Evolutionary conservation across 2,113 vertebrate species (phyloP).

Genomic region (Ictalurus punctatus): DNA sequence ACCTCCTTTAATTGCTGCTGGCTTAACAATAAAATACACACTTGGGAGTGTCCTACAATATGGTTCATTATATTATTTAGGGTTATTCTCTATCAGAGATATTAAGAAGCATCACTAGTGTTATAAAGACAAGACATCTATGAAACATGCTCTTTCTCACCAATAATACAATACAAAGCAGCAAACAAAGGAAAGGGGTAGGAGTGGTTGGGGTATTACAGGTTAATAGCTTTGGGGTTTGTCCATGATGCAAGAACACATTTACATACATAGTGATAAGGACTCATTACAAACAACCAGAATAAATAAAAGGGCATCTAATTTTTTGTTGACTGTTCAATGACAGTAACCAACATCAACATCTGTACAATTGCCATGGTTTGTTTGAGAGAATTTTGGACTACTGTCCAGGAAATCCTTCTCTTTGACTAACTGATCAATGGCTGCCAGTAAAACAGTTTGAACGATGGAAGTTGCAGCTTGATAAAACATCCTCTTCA

Average conservation of each 20-base stretch:
- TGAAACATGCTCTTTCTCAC: not conserved
- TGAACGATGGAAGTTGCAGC: conserved; percentile 73
- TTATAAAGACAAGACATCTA: conserved; percentile 19
- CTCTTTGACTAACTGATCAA: conserved; percentile 72
- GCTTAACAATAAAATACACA: not conserved
- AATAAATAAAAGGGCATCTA: conserved; percentile 19
- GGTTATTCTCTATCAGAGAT: conserved; percentile 4
- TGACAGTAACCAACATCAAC: conserved; percentile 47
- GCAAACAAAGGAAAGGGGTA: not conserved
- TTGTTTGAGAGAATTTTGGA: conserved; percentile 53
- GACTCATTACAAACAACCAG: not conserved
- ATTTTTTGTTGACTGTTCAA: conserved; percentile 40
- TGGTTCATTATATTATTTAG: not conserved
- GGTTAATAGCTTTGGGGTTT: conserved; percentile 15
- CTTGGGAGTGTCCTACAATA: not conserved
- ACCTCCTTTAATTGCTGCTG: conserved; percentile 16
- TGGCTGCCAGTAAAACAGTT: conserved; percentile 67
- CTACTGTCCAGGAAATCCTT: conserved; percentile 60
- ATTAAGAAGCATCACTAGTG: not conserved
- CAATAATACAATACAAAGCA: not conserved
- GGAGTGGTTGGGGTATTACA: not conserved
- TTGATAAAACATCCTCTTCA: conserved; percentile 68
- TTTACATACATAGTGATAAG: not conserved
- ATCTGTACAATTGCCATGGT: conserved; percentile 48
- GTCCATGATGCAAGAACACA: conserved; percentile 17